Evolutionary conservation across 2,797 vertebrate genomes (phyloP).

Genomic region (Pelobates cultripes): DNA sequence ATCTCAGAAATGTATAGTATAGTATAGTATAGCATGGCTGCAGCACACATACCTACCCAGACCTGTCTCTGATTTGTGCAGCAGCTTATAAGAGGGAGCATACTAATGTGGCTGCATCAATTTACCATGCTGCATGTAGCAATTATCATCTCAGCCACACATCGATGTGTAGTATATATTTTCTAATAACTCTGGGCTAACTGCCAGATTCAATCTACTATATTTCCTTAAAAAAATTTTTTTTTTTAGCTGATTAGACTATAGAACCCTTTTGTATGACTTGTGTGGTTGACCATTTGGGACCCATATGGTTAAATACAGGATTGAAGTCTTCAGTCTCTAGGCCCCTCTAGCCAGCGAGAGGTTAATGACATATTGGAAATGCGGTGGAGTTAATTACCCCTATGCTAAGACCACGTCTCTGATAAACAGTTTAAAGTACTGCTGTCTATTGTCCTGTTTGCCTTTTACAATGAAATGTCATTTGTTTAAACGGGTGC

Average conservation of each 20-base stretch:
- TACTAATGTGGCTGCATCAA: too few relatives aligned
- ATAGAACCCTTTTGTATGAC: too few relatives aligned
- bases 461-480: conserved; percentile 29
- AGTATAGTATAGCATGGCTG: conserved; percentile 15
- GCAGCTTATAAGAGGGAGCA: neutral
- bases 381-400: conserved; percentile 8
- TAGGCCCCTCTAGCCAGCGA: neutral
- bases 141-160: neutral
- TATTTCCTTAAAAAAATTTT: too few relatives aligned
- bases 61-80: neutral
- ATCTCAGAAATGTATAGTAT: conserved; percentile 10
- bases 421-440: conserved; percentile 7
- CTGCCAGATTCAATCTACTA: too few relatives aligned
- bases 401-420: neutral
- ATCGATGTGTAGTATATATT: neutral
- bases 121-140: too few relatives aligned
- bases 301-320: neutral
- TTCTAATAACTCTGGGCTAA: too few relatives aligned
- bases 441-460: conserved; percentile 30
- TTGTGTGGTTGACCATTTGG: neutral
- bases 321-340: neutral
- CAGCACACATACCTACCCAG: conserved; percentile 2
- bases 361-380: neutral
- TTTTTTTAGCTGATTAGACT: too few relatives aligned
- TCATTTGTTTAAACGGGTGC: conserved; percentile 39